phyloP scores from a whole-genome alignment of 2,797 vertebrate genomes.

The Heterohyrax brucei region DNA sequence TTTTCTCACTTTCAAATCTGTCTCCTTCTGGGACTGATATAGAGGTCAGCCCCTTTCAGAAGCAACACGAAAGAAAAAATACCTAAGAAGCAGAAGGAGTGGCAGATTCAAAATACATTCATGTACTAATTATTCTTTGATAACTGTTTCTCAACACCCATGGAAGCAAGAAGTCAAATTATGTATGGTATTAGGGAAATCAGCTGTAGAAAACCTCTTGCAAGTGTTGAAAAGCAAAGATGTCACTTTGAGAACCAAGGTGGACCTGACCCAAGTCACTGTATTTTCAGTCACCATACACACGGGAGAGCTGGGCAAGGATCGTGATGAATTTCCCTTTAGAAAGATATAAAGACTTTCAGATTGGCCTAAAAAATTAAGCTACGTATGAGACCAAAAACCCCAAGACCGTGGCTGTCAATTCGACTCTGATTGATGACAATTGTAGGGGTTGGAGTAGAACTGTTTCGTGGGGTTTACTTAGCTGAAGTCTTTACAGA shows the following conservation, averaged over 20 bases:
- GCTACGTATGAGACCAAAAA: neutral
- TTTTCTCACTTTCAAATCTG: conserved; percentile 16
- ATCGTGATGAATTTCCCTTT: conserved; percentile 33
- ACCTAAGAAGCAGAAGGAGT: neutral
- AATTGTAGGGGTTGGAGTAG: neutral
- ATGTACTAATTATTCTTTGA: conserved; percentile 37
- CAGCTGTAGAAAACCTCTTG: neutral
- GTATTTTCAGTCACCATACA: neutral
- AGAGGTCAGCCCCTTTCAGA: neutral
- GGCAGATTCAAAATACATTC: neutral
- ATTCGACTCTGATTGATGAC: neutral
- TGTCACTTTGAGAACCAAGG: neutral
- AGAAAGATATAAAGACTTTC: conserved; percentile 53
- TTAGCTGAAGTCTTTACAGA: neutral
- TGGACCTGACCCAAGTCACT: neutral
- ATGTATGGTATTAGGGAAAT: neutral
- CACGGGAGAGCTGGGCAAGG: neutral
- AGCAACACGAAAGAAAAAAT: conserved; percentile 32
- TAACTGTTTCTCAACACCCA: neutral
- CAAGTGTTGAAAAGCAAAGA: neutral
- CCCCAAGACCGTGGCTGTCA: neutral
- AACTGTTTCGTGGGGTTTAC: neutral
- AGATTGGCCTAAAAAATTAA: conserved; percentile 31
- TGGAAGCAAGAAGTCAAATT: neutral
- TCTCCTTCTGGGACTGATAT: neutral